phyloP scores from a whole-genome alignment of 2,797 vertebrate genomes.

The Arnoldichthys spilopterus region DNA sequence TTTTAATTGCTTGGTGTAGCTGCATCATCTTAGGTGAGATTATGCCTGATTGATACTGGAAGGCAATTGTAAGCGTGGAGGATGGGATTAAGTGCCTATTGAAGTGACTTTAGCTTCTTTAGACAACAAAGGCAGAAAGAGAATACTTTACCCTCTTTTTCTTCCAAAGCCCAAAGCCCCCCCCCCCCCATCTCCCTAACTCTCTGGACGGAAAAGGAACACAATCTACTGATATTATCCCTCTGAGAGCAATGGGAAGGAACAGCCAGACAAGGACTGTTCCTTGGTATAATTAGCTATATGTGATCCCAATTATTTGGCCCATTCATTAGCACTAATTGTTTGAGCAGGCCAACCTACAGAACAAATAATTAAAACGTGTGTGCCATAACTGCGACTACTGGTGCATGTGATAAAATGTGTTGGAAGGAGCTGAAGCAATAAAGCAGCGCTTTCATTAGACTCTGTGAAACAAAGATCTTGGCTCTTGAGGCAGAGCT shows the following conservation, averaged over 20 bases:
- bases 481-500: slow-evolving; percentile 64
- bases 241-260: slow-evolving; percentile 84
- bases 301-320: slow-evolving; percentile 86
- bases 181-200: slow-evolving; percentile 52
- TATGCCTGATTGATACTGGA: slow-evolving; percentile 91
- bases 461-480: slow-evolving; percentile 48
- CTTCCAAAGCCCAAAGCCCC: slow-evolving; percentile 38
- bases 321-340: slow-evolving; percentile 87
- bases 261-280: slow-evolving; percentile 76
- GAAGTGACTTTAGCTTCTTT: slow-evolving; percentile 96
- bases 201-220: slow-evolving; percentile 77
- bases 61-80: slow-evolving; percentile 93
- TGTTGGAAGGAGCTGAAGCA: slow-evolving; percentile 67
- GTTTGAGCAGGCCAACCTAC: slow-evolving; percentile 83
- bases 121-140: slow-evolving; percentile 86
- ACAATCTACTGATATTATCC: slow-evolving; percentile 89
- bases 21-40: slow-evolving; percentile 88
- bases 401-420: slow-evolving; percentile 81
- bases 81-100: slow-evolving; percentile 98
- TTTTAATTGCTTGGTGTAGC: slow-evolving; percentile 91
- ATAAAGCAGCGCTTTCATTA: slow-evolving; percentile 73
- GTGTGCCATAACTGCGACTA: slow-evolving; percentile 79
- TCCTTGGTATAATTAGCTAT: slow-evolving; percentile 87
- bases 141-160: slow-evolving; percentile 80
- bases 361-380: slow-evolving; percentile 86